Conservation (phyloP, 2,113 vertebrate species). For the Hippocampus zosterae region DNA sequence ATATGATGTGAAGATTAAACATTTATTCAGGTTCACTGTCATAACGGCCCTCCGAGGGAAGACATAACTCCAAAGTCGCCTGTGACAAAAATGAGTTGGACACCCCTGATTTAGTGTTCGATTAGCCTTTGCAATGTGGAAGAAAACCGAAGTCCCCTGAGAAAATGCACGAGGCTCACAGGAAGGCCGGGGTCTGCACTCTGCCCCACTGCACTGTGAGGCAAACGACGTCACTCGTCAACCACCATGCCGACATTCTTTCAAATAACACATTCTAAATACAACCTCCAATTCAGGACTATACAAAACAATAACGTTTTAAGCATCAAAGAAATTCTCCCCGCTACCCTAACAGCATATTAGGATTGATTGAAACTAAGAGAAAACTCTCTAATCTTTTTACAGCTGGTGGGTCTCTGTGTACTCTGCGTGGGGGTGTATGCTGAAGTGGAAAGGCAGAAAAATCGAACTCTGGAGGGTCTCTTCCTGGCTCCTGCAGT, state of each 20-base stretch:
- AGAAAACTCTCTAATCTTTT: neutral
- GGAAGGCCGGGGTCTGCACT: too few relatives aligned
- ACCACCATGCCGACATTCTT: neutral
- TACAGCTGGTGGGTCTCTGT: slow-evolving; percentile 78
- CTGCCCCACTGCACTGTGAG: too few relatives aligned
- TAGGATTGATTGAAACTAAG: neutral
- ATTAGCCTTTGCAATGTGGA: too few relatives aligned
- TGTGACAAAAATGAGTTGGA: too few relatives aligned
- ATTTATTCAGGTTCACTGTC: too few relatives aligned
- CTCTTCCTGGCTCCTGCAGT: slow-evolving; percentile 84
- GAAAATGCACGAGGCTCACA: too few relatives aligned
- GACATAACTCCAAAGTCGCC: too few relatives aligned
- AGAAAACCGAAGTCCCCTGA: too few relatives aligned
- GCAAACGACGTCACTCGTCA: too few relatives aligned
- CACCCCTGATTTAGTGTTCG: too few relatives aligned
- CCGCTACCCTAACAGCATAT: neutral
- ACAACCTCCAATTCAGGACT: neutral
- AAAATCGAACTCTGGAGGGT: slow-evolving; percentile 83
- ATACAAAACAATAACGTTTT: neutral
- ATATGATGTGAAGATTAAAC: too few relatives aligned
- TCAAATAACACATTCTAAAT: neutral
- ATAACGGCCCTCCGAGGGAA: too few relatives aligned
- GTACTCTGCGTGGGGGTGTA: slow-evolving; percentile 83
- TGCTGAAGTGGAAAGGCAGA: slow-evolving; percentile 84
- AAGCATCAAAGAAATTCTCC: neutral